Conservation (phyloP, 2,888 invertebrate species). For the Drosophila lacicola region DNA sequence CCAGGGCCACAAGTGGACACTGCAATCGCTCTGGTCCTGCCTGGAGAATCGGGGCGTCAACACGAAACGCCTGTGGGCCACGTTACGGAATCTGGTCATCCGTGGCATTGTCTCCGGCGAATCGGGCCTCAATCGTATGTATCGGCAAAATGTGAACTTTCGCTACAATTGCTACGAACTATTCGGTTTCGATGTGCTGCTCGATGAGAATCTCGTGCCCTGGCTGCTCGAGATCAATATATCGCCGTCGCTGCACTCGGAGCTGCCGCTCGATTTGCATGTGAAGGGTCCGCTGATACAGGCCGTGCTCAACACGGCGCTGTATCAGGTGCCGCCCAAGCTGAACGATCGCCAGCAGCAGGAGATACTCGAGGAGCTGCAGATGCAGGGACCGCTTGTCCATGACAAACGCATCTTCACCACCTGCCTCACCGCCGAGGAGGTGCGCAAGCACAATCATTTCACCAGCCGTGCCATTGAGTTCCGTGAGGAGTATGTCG, state of each 20-base stretch:
- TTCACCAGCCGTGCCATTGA: constrained; percentile 83
- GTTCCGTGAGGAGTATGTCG: constrained; percentile 86
- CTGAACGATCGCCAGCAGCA: constrained; percentile 82
- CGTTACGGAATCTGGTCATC: constrained; percentile 95
- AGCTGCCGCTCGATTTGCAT: constrained; percentile 94
- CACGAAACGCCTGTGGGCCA: constrained; percentile 91
- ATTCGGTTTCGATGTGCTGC: constrained; percentile 97
- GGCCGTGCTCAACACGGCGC: constrained; percentile 95
- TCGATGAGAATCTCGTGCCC: constrained; percentile 96
- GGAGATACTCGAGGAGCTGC: constrained; percentile 79
- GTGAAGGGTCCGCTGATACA: constrained; percentile 97
- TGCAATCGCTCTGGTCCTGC: constrained; percentile 88
- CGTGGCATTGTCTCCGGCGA: constrained; percentile 97
- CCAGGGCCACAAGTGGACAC: constrained; percentile 97
- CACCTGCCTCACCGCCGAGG: constrained; percentile 89
- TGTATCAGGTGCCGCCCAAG: constrained; percentile 89
- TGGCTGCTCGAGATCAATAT: constrained; percentile 98
- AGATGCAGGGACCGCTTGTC: constrained; percentile 86
- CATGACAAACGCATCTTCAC: constrained; percentile 90
- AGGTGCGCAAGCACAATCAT: constrained; percentile 87
- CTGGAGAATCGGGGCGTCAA: constrained; percentile 89
- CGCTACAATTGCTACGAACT: constrained; percentile 97
- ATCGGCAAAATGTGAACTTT: constrained; percentile 90
- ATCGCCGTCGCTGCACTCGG: constrained; percentile 95
- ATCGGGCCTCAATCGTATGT: constrained; percentile 90